These are phyloP conservation scores for Orchesella flavescens DNA, from an alignment of 2,888 invertebrate genomes.

Conservation along the genomic window DNA sequence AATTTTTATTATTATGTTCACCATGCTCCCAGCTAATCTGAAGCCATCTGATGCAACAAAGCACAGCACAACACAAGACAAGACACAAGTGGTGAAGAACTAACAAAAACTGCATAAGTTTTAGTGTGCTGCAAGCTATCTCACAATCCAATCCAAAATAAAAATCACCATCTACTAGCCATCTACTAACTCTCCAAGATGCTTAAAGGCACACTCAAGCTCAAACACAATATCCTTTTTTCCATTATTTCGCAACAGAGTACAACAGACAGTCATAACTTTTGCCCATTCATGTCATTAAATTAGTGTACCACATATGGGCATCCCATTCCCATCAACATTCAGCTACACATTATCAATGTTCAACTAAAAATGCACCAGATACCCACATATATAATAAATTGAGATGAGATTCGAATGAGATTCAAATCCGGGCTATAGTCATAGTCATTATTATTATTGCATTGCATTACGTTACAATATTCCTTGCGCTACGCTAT, in stretches of 20 bases:
- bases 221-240: slow-evolving; percentile 20
- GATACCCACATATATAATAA: slow-evolving; percentile 18
- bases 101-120: background rate
- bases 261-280: slow-evolving; percentile 44
- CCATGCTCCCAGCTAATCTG: background rate
- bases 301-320: slow-evolving; percentile 43
- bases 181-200: slow-evolving; percentile 20
- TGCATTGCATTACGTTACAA: background rate
- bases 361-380: slow-evolving; percentile 36
- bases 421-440: slow-evolving; percentile 43
- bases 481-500: background rate
- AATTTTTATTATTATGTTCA: slow-evolving; percentile 10
- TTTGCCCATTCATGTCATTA: slow-evolving; percentile 56
- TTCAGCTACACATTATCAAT: too few species aligned
- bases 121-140: background rate
- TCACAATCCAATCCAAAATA: background rate
- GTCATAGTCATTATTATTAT: background rate
- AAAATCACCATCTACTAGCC: slow-evolving; percentile 6
- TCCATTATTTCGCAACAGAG: slow-evolving; percentile 39
- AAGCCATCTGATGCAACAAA: slow-evolving; percentile 26
- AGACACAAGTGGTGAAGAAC: too few species aligned
- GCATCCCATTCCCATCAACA: too few species aligned
- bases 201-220: slow-evolving; percentile 51
- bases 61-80: too few species aligned
- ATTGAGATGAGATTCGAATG: too few species aligned